Conservation (phyloP, 2,888 invertebrate species). For the Acleris emargana region DNA sequence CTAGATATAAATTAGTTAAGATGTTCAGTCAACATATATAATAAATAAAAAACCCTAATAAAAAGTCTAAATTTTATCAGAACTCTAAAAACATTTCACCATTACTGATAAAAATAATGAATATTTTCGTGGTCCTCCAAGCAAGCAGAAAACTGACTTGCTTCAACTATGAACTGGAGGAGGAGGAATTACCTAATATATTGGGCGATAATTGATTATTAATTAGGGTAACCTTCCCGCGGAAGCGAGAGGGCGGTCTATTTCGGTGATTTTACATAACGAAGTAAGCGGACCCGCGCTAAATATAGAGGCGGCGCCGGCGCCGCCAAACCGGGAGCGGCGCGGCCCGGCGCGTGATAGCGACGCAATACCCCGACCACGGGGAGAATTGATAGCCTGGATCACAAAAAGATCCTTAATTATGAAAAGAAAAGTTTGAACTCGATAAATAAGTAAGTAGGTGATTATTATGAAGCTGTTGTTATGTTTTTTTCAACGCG, state of each 20-base stretch:
- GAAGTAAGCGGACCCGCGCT: constrained; percentile 26
- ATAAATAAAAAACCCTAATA: too few relatives aligned
- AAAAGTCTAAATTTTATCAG: too few relatives aligned
- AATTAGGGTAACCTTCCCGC: constrained; percentile 2
- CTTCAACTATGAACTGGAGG: too few relatives aligned
- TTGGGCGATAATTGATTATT: neutral
- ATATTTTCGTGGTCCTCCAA: too few relatives aligned
- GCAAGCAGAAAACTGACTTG: too few relatives aligned
- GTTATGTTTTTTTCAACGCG: neutral
- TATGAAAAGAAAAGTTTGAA: neutral
- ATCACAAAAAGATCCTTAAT: neutral
- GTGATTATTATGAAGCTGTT: neutral
- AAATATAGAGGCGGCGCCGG: constrained; percentile 31
- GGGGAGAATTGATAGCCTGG: neutral
- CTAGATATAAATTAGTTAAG: too few relatives aligned
- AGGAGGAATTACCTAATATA: neutral
- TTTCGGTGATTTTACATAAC: constrained; percentile 19
- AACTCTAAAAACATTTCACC: too few relatives aligned
- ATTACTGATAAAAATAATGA: too few relatives aligned
- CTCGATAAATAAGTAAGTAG: neutral
- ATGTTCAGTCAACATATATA: too few relatives aligned
- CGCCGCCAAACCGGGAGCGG: constrained; percentile 17
- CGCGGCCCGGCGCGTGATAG: constrained; percentile 1
- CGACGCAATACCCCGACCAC: neutral
- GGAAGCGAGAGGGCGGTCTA: constrained; percentile 23